Evolutionary conservation across 2,797 vertebrate species (phyloP).

Genomic region (Podarcis lilfordi): DNA sequence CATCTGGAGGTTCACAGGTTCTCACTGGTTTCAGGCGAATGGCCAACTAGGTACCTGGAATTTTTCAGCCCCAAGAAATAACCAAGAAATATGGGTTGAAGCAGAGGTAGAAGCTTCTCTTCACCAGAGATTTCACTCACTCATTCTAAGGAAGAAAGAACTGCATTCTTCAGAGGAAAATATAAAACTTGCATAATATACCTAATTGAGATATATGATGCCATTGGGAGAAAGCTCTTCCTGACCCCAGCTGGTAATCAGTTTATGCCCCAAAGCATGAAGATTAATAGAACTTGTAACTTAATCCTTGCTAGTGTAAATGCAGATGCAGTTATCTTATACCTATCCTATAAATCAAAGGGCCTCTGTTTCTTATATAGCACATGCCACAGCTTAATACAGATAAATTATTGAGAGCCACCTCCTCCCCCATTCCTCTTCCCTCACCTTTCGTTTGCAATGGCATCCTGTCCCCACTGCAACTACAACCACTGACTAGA

Average conservation of each 20-base stretch:
- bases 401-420: not conserved
- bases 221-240: conserved; percentile 7
- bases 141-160: not conserved
- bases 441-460: not conserved
- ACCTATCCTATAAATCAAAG: conserved; percentile 30
- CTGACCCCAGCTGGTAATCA: conserved; percentile 23
- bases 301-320: conserved; percentile 12
- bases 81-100: conserved; percentile 36
- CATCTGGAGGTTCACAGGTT: not conserved
- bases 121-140: not conserved
- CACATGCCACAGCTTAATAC: not conserved
- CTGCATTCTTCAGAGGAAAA: not conserved
- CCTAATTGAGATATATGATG: conserved; percentile 8
- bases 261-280: not conserved
- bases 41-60: conserved; percentile 7
- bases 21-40: not conserved
- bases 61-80: conserved; percentile 43
- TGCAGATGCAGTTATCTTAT: conserved; percentile 27
- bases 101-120: not conserved
- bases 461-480: not conserved
- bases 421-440: not conserved
- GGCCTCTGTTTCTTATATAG: not conserved
- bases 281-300: not conserved
- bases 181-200: not conserved
- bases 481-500: not conserved